Conservation (phyloP, 2,888 invertebrate species). For the Hirtodrosophila confusa region DNA sequence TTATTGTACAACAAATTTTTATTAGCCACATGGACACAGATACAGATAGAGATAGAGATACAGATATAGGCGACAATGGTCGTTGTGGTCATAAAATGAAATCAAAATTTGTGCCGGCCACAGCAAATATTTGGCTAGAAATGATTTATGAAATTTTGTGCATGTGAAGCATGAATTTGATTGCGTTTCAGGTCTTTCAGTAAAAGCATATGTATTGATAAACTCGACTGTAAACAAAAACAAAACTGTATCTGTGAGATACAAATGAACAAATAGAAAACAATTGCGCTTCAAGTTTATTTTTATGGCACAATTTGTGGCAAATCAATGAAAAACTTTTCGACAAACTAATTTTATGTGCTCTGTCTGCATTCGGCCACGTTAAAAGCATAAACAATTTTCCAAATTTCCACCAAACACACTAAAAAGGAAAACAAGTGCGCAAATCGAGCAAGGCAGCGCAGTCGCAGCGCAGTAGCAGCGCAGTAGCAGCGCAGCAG, state of each 20-base stretch:
- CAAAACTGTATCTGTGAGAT: slow-evolving; percentile 16
- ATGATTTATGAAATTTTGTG: slow-evolving; percentile 63
- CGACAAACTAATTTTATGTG: slow-evolving; percentile 65
- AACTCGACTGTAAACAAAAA: slow-evolving; percentile 20
- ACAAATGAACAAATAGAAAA: slow-evolving; percentile 32
- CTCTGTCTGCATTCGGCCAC: slow-evolving; percentile 41
- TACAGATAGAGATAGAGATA: slow-evolving; percentile 2
- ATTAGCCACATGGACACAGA: slow-evolving; percentile 38
- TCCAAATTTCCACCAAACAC: slow-evolving; percentile 17
- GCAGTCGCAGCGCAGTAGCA: slow-evolving; percentile 4
- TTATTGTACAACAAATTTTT: slow-evolving; percentile 57
- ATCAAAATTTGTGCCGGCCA: slow-evolving; percentile 57
- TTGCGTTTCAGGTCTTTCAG: slow-evolving; percentile 12
- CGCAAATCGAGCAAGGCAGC: not conserved
- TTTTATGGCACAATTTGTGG: slow-evolving; percentile 68
- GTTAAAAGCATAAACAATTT: slow-evolving; percentile 69
- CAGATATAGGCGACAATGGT: slow-evolving; percentile 51
- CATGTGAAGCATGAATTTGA: slow-evolving; percentile 33
- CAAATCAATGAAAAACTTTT: slow-evolving; percentile 69
- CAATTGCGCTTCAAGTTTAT: slow-evolving; percentile 40
- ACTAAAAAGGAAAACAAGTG: not conserved
- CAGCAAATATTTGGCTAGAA: slow-evolving; percentile 60
- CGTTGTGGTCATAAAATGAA: slow-evolving; percentile 52
- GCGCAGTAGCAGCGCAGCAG: slow-evolving; percentile 7
- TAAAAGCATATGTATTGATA: slow-evolving; percentile 23